phyloP scores from a whole-genome alignment of 1,140 invertebrate species.

The Drosophila lacteicornis region DNA sequence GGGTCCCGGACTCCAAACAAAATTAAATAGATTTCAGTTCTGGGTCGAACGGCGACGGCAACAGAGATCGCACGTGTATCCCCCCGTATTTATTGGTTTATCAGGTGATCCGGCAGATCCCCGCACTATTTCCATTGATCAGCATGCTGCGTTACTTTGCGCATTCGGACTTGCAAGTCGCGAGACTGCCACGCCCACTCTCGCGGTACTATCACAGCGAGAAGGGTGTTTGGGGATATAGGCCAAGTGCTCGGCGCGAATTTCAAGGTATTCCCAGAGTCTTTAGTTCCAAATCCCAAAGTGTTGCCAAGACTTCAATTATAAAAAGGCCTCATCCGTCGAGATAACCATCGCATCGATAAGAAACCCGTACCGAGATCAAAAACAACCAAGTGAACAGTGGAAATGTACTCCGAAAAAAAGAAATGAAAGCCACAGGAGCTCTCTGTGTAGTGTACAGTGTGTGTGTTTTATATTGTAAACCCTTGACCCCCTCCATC shows the following conservation, averaged over 20 bases:
- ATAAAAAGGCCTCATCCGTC: slow-evolving; percentile 51
- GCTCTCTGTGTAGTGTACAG: slow-evolving; percentile 7
- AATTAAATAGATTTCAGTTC: slow-evolving; percentile 31
- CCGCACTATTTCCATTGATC: slow-evolving; percentile 15
- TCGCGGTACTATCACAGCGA: slow-evolving; percentile 86
- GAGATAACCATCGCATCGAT: slow-evolving; percentile 66
- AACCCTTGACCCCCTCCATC: neutral
- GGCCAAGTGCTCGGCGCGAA: slow-evolving; percentile 73
- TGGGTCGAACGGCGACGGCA: slow-evolving; percentile 27
- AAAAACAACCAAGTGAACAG: slow-evolving; percentile 40
- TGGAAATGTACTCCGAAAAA: slow-evolving; percentile 30
- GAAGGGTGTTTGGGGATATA: slow-evolving; percentile 87
- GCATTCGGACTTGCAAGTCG: slow-evolving; percentile 40
- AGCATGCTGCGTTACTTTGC: slow-evolving; percentile 71
- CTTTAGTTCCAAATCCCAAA: slow-evolving; percentile 1
- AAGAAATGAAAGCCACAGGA: slow-evolving; percentile 14
- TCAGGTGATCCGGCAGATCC: slow-evolving; percentile 36
- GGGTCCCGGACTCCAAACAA: slow-evolving; percentile 41
- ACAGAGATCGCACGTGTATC: slow-evolving; percentile 12
- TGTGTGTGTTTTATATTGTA: slow-evolving; percentile 6
- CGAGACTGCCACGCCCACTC: slow-evolving; percentile 48
- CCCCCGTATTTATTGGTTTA: slow-evolving; percentile 4
- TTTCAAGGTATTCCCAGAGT: slow-evolving; percentile 85
- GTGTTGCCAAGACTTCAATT: slow-evolving; percentile 56
- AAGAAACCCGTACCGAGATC: slow-evolving; percentile 31